Base-by-base conservation (phyloP, 2,888 invertebrate species). In the Noctua pronuba region DNA sequence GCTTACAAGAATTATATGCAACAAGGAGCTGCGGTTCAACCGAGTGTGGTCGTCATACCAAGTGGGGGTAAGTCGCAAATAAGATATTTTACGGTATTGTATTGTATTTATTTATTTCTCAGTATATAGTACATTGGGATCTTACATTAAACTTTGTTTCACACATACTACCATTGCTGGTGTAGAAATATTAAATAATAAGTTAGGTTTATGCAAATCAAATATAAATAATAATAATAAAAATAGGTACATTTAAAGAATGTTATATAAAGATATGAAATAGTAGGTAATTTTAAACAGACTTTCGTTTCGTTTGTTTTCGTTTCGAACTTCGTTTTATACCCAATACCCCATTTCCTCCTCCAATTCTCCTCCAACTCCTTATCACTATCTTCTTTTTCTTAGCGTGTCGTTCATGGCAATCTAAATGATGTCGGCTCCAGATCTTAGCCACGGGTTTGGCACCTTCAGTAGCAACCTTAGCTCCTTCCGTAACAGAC, bases 11-110 rank as follows among this genome's bases (percentile, higher is more conserved):
- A 73, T 52, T 84, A 84, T 21, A 67, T 69, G 55, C 73, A 69
- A 13, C 73, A 69, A 13, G 41, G 44, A 24, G 31, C 58, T 2
- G 44, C 77, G 2, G 76, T 31, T n/a, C 83, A 80, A 28, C 86
- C 87, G 24, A 85, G 78, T 71, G 84, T 88, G 16, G 80, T 88
- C 13, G 80, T 87, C 41, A 70, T 86, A 46, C 68, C 88, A 41
- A 73, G 68, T 62, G 83, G 75, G 13, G 71, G 88, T 88, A 58
- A 80, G 81, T 72, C 52, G 0, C 16, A 7, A 28, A 24, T 2
- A 44, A 13, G 2, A 24, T 24, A 38, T 24, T 52, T 70, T n/a
- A 60, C 24, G 1, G 11, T 52, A 38, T 4, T 21, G 1, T n/a
- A n/a, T n/a, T n/a, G n/a, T n/a, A n/a, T n/a, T n/a, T n/a, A n/a